Base-by-base conservation (phyloP, 30 jellyfish, hydroid and myxozoan genomes). In the Pelagia noctiluca region DNA sequence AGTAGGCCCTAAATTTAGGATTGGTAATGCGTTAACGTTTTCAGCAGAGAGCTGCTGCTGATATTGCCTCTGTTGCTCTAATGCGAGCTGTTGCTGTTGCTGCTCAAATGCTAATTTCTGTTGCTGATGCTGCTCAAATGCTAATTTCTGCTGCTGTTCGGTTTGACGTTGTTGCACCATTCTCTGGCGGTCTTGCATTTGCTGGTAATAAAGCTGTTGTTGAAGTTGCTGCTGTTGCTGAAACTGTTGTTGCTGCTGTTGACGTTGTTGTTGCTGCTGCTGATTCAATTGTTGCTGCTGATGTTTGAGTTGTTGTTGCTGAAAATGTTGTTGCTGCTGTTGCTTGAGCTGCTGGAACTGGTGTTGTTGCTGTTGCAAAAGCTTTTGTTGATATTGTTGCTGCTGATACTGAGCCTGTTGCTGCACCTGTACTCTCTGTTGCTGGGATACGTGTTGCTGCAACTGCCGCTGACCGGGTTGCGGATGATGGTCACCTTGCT, bases 381-480 rank as follows among this genome's bases (percentile, higher is more conserved):
- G 35, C 18, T 73, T 1, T 50, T 28, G 71, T 13, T 30, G 72
- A 1, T 28, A 29, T 33, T 73, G 75, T 0, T 49, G 85, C 33
- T 34, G 42, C 52, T 30, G 71, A 4, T 34, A 66, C 80, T 13
- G 35, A 2, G 24, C 34, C 26, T 0, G 31, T 46, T 84, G 94
- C 34, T 85, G 88, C 78, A 73, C 89, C 31, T 69, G 88, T 42
- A 24, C 2, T n/a, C 26, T 10, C 65, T 85, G 89, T 47, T 42
- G 78, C 77, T 74, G 70, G 26, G 23, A 71, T 30, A 63, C 87
- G 35, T 90, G 96, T 21, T 85, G 94, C 57, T 83, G 96, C 66
- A 74, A 93, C 26, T 65, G 71, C 31, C 63, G 91, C 35, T 71
- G 81, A 70, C 5, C 13, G 19, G 84, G 89, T 68, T 76, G 87